Conservation (phyloP, 2,888 invertebrate genomes). For the Andrena dorsata region DNA sequence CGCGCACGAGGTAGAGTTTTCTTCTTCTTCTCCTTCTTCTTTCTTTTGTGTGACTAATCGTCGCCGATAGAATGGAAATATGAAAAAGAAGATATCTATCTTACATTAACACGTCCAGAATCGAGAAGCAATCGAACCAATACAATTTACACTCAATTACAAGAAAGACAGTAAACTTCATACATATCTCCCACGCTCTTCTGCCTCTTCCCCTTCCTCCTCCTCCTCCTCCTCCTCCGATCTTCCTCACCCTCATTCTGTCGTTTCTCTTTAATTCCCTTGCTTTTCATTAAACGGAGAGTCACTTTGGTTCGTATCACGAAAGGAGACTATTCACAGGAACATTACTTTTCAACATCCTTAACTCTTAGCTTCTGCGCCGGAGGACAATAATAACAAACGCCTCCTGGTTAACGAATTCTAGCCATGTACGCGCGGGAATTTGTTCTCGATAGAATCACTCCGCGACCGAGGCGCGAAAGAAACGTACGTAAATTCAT, state of each 20-base stretch:
- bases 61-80: conserved; percentile 53
- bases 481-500: conserved; percentile 48
- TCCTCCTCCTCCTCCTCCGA: background rate
- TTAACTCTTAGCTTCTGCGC: conserved; percentile 46
- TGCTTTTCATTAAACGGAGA: conserved; percentile 33
- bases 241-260: background rate
- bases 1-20: conserved; percentile 66
- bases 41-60: conserved; percentile 15
- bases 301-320: conserved; percentile 70
- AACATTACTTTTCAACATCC: conserved; percentile 68
- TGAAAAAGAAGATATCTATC: conserved; percentile 40
- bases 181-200: conserved; percentile 12
- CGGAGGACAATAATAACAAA: conserved; percentile 54
- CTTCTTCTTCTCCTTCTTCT: conserved; percentile 18
- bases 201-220: background rate
- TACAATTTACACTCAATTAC: conserved; percentile 44
- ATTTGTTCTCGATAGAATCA: conserved; percentile 9
- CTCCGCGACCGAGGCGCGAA: conserved; percentile 32
- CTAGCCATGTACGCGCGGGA: conserved; percentile 36
- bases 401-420: conserved; percentile 34
- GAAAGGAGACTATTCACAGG: conserved; percentile 71
- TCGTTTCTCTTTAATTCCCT: conserved; percentile 9
- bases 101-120: conserved; percentile 44
- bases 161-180: conserved; percentile 42
- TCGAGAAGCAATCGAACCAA: conserved; percentile 44